Evolutionary conservation across 2,888 invertebrate species (phyloP).

Genomic region (Graphium colonna): DNA sequence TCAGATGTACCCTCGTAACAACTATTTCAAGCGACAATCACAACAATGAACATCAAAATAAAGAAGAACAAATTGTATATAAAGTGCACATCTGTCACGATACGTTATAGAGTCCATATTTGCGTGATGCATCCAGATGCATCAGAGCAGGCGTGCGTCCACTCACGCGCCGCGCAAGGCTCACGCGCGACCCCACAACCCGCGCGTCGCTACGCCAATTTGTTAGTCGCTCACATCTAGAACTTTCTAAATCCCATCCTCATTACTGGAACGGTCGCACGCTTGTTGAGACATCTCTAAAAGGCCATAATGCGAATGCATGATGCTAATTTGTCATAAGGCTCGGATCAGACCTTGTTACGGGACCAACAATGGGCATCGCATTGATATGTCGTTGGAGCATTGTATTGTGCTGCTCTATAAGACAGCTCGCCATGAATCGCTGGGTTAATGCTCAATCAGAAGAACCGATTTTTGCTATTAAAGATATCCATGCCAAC

Average conservation of each 20-base stretch:
- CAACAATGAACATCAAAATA: conserved; percentile 6
- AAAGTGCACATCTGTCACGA: conserved; percentile 10
- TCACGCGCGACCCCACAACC: conserved; percentile 51
- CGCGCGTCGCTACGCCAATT: conserved; percentile 52
- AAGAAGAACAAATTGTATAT: conserved; percentile 9
- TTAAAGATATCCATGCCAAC: too few species aligned
- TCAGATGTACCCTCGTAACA: too few species aligned
- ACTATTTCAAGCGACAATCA: conserved; percentile 5
- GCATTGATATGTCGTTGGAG: neutral
- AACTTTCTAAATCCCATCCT: conserved; percentile 41
- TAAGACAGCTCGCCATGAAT: too few species aligned
- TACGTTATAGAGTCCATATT: conserved; percentile 18
- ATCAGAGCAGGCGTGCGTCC: conserved; percentile 39
- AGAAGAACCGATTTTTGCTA: too few species aligned
- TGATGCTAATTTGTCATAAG: conserved; percentile 18
- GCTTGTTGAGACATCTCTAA: conserved; percentile 22
- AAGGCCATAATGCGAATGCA: conserved; percentile 19
- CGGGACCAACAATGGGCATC: neutral
- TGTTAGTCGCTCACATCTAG: conserved; percentile 48
- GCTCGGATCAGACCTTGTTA: conserved; percentile 1
- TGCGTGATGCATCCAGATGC: conserved; percentile 12
- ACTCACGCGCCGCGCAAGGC: conserved; percentile 39
- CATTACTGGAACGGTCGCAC: conserved; percentile 23
- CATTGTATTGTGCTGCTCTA: too few species aligned
- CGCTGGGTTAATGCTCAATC: too few species aligned